Evolutionary conservation across 2,113 vertebrate genomes (phyloP).

Genomic region (Planiliza haematocheilus): DNA sequence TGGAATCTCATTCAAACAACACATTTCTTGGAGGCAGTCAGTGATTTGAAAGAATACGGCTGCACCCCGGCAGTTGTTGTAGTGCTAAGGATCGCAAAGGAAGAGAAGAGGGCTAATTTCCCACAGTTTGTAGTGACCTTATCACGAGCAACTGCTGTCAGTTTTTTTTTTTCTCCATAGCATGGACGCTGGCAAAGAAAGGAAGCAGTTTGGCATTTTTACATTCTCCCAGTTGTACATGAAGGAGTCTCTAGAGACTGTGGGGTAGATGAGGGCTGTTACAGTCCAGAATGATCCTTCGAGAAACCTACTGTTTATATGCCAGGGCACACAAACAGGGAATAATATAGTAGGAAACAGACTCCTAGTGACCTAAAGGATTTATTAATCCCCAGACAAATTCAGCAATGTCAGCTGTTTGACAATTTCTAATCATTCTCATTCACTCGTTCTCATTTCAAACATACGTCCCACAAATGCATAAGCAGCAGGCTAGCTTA

Average conservation of each 20-base stretch:
- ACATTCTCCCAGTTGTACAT: constrained; percentile 51
- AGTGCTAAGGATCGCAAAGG: constrained; percentile 58
- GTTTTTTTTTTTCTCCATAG: constrained; percentile 25
- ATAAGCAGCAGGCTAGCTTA: constrained; percentile 82
- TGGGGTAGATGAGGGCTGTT: constrained; percentile 58
- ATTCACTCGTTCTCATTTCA: constrained; percentile 64
- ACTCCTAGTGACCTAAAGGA: constrained; percentile 67
- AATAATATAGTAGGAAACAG: constrained; percentile 62
- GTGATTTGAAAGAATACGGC: constrained; percentile 54
- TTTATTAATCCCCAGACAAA: constrained; percentile 73
- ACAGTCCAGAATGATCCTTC: constrained; percentile 69
- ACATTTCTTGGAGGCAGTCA: constrained; percentile 61
- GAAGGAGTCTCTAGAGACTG: constrained; percentile 52
- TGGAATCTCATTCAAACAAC: constrained; percentile 47
- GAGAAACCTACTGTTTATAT: constrained; percentile 56
- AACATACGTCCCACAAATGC: constrained; percentile 66
- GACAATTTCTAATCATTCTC: constrained; percentile 62
- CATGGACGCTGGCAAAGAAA: constrained; percentile 15
- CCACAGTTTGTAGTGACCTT: constrained; percentile 29
- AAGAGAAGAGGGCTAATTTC: constrained; percentile 28
- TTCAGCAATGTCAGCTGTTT: constrained; percentile 47
- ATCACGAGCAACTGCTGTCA: constrained; percentile 42
- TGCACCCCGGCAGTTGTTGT: constrained; percentile 58
- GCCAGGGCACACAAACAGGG: constrained; percentile 58
- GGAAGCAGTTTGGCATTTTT: constrained; percentile 41